phyloP scores from a whole-genome alignment of 2,113 vertebrate species.

The Platichthys flesus region DNA sequence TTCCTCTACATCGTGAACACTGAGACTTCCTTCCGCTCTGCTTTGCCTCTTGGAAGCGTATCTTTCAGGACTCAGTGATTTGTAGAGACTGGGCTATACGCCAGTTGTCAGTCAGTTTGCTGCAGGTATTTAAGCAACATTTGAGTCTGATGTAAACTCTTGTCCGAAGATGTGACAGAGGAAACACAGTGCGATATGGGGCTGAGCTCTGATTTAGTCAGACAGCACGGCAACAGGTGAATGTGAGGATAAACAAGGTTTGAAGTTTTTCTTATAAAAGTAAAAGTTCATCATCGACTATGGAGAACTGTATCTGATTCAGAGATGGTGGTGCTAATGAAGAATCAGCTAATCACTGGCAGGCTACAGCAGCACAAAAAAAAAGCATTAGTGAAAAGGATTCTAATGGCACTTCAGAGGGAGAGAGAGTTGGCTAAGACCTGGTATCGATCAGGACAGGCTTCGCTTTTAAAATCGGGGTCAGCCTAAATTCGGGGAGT shows the following conservation, averaged over 20 bases:
- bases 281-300: not conserved
- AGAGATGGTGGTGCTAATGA: not conserved
- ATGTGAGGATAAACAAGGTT: not conserved
- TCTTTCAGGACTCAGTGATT: not conserved
- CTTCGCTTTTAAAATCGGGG: not conserved
- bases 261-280: not conserved
- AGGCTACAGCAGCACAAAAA: slow-evolving; percentile 3
- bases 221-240: not conserved
- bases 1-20: not conserved
- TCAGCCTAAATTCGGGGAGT: not conserved
- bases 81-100: too few species aligned
- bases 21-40: not conserved
- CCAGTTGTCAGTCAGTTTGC: too few species aligned
- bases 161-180: not conserved
- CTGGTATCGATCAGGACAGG: not conserved
- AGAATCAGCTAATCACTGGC: slow-evolving; percentile 9
- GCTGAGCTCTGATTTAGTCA: too few species aligned
- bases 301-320: slow-evolving; percentile 5
- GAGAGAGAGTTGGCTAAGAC: not conserved
- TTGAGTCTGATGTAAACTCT: not conserved
- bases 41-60: not conserved
- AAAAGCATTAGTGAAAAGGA: not conserved
- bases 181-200: too few species aligned
- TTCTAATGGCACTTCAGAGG: not conserved
- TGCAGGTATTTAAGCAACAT: not conserved